Conservation (phyloP, 2,113 vertebrate species). For the Climacteris rufus region DNA sequence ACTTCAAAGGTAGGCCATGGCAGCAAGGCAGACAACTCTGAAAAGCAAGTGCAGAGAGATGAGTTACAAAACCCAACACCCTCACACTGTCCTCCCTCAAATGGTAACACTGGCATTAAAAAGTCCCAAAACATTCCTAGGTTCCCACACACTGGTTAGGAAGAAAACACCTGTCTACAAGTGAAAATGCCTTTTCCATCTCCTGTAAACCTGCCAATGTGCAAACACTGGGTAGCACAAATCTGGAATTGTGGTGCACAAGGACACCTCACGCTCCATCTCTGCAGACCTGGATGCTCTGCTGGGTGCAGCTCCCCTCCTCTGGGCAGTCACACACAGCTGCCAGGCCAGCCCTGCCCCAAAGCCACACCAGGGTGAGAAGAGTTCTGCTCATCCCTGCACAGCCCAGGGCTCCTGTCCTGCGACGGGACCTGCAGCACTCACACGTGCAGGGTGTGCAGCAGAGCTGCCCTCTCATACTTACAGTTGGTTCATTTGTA, state of each 20-base stretch:
- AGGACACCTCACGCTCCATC: background rate
- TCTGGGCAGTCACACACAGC: background rate
- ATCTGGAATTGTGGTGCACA: no score
- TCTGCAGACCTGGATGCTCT: background rate
- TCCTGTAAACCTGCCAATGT: background rate
- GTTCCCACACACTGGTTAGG: background rate
- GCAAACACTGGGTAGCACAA: background rate
- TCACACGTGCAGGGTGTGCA: background rate
- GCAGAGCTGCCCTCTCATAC: background rate
- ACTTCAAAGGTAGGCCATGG: background rate
- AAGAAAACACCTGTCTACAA: background rate
- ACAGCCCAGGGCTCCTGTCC: background rate
- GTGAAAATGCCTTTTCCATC: background rate
- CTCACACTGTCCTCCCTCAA: background rate
- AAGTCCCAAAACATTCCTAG: background rate
- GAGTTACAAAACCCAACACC: background rate
- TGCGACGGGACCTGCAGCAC: accelerated
- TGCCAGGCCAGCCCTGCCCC: background rate
- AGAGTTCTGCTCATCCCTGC: background rate
- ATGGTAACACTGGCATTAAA: background rate
- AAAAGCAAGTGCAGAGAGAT: background rate
- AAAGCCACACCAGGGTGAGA: background rate
- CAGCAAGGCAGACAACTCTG: background rate
- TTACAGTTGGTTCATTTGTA: background rate
- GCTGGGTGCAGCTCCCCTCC: background rate